Evolutionary conservation across 2,113 vertebrate species (phyloP).

Genomic region (Aythya baeri): DNA sequence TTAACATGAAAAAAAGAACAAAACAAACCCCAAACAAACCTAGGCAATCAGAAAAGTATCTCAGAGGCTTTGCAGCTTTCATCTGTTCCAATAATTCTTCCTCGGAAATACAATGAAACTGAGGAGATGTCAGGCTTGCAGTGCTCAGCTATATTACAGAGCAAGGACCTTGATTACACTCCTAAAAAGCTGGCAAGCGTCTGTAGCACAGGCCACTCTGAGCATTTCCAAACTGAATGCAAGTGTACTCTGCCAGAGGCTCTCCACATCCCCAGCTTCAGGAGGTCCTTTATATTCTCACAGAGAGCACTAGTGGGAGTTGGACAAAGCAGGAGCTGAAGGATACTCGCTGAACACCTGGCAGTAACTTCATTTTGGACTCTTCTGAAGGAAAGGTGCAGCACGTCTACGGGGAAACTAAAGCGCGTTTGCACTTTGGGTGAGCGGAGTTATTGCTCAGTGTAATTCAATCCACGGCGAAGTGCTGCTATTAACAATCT

Average conservation of each 20-base stretch:
- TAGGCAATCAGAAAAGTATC: background rate
- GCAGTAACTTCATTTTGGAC: background rate
- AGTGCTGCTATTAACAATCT: background rate
- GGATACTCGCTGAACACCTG: background rate
- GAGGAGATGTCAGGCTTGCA: background rate
- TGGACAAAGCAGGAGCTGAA: background rate
- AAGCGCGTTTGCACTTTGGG: background rate
- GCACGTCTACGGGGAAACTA: background rate
- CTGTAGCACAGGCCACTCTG: background rate
- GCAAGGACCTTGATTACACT: background rate
- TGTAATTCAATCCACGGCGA: background rate
- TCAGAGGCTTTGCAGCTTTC: background rate
- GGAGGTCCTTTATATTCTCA: background rate
- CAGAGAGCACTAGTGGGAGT: background rate
- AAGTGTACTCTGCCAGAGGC: background rate
- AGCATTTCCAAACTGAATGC: background rate
- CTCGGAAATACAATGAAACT: background rate
- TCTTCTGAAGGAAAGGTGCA: background rate
- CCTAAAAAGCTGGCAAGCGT: background rate
- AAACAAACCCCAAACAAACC: background rate
- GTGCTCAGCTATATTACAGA: background rate
- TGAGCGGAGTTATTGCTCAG: background rate
- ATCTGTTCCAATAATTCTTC: background rate
- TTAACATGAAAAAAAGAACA: background rate
- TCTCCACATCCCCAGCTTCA: background rate